Evolutionary conservation across 2,888 invertebrate species (phyloP).

Genomic region (Caenorhabditis sp.): DNA sequence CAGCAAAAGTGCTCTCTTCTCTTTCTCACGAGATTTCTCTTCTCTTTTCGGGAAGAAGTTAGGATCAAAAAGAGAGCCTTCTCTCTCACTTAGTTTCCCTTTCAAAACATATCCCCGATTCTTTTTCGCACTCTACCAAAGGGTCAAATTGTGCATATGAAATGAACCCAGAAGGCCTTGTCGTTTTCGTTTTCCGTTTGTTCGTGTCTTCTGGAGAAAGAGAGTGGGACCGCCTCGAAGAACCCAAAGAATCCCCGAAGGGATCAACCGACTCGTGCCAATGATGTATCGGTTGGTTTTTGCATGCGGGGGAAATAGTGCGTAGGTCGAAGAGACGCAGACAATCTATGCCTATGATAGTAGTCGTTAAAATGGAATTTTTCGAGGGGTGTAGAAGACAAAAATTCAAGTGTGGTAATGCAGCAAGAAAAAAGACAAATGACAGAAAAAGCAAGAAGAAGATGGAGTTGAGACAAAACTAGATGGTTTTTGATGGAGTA

Average conservation of each 20-base stretch:
- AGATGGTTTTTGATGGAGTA: neutral
- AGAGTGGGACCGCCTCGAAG: slow-evolving; percentile 24
- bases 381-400: slow-evolving; percentile 7
- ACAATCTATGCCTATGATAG: slow-evolving; percentile 36
- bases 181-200: slow-evolving; percentile 28
- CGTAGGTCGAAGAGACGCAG: slow-evolving; percentile 44
- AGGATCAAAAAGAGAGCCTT: slow-evolving; percentile 23
- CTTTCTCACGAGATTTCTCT: slow-evolving; percentile 32
- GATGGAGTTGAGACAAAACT: neutral
- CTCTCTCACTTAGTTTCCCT: slow-evolving; percentile 12
- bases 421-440: neutral
- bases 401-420: slow-evolving; percentile 27
- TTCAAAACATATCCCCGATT: slow-evolving; percentile 41
- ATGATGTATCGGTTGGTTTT: slow-evolving; percentile 56
- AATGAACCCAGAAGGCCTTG: slow-evolving; percentile 43
- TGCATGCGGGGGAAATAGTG: slow-evolving; percentile 19
- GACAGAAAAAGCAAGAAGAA: neutral
- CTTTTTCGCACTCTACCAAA: slow-evolving; percentile 39
- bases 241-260: slow-evolving; percentile 43
- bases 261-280: slow-evolving; percentile 45
- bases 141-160: slow-evolving; percentile 62
- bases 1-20: slow-evolving; percentile 1
- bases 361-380: slow-evolving; percentile 55
- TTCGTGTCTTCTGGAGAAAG: slow-evolving; percentile 22
- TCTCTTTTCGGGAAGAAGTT: slow-evolving; percentile 7